Conservation (phyloP, 1,140 invertebrate genomes). For the Drosophila hydei region DNA sequence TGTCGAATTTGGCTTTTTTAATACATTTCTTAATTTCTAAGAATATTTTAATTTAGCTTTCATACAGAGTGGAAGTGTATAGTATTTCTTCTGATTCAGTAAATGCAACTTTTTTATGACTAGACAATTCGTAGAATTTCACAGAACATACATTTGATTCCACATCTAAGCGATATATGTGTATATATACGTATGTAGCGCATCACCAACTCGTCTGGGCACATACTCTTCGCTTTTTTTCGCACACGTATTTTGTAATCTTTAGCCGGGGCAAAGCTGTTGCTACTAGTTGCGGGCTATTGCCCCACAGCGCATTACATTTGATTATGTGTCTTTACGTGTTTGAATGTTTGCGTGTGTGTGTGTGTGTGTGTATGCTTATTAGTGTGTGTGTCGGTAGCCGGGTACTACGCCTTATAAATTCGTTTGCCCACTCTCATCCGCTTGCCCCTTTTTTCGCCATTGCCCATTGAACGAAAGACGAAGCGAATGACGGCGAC, state of each 20-base stretch:
- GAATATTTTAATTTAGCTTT: too few species aligned
- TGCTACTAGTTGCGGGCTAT: slow-evolving; percentile 67
- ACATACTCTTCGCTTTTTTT: slow-evolving; percentile 24
- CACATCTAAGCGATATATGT: too few species aligned
- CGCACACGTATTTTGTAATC: slow-evolving; percentile 61
- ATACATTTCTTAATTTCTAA: too few species aligned
- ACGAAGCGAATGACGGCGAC: slow-evolving; percentile 1
- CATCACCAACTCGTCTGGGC: slow-evolving; percentile 33
- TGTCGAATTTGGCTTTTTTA: too few species aligned
- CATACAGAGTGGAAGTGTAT: neutral
- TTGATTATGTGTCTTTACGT: slow-evolving; percentile 65
- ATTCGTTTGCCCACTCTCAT: slow-evolving; percentile 37
- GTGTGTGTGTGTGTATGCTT: slow-evolving; percentile 6
- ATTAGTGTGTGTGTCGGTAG: slow-evolving; percentile 14
- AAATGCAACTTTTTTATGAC: slow-evolving; percentile 9
- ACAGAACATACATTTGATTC: neutral
- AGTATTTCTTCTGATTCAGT: neutral
- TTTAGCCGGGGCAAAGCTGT: slow-evolving; percentile 53
- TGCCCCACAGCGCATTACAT: slow-evolving; percentile 76
- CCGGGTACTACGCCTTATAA: slow-evolving; percentile 67
- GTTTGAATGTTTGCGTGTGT: slow-evolving; percentile 25
- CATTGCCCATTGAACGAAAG: slow-evolving; percentile 11
- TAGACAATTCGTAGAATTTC: slow-evolving; percentile 40
- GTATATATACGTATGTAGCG: slow-evolving; percentile 4
- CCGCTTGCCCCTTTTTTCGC: slow-evolving; percentile 28